These are phyloP conservation scores for Champsocephalus gunnari DNA, from an alignment of 2,797 vertebrate genomes.

Conservation along the genomic window DNA sequence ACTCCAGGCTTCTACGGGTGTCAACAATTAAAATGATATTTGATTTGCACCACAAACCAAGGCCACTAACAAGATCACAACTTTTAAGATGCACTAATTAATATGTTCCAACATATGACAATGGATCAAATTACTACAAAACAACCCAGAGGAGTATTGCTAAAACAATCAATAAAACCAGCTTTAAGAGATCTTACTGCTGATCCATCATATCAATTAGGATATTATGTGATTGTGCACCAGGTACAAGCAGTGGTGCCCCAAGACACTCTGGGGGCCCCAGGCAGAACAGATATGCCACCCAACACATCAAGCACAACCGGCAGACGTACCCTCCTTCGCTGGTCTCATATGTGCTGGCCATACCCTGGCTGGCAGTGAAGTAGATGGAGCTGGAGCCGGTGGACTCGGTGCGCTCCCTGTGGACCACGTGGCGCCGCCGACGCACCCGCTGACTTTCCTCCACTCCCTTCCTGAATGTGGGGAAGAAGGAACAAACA, in stretches of 20 bases:
- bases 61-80: neutral
- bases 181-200: neutral
- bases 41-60: neutral
- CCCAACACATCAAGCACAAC: too few relatives aligned
- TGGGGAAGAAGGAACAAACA: neutral
- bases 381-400: conserved; percentile 96
- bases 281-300: too few relatives aligned
- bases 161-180: neutral
- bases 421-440: conserved; percentile 78
- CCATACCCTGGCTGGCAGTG: conserved; percentile 87
- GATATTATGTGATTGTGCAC: neutral
- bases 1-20: neutral
- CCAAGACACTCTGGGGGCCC: neutral
- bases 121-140: neutral
- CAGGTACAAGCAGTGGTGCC: too few relatives aligned
- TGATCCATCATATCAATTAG: neutral
- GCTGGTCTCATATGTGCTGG: conserved; percentile 85
- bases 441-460: conserved; percentile 88
- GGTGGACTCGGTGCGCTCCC: conserved; percentile 91
- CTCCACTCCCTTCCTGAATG: conserved; percentile 88
- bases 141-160: neutral
- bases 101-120: neutral
- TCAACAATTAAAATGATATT: neutral
- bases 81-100: neutral
- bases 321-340: conserved; percentile 88